phyloP scores from a whole-genome alignment of 2,888 invertebrate species.

The Xylophagus ater region DNA sequence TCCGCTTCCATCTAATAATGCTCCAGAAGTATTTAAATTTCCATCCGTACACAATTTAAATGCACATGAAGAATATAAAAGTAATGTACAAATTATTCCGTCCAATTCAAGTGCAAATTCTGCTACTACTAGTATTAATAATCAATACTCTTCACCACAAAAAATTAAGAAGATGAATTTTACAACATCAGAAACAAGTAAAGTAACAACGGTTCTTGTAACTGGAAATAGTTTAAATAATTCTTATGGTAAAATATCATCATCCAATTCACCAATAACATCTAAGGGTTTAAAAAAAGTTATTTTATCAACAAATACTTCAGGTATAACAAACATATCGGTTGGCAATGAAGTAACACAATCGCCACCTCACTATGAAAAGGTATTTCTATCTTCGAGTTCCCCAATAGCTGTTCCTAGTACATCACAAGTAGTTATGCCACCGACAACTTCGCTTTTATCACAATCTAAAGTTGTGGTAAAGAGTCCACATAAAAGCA shows the following conservation, averaged over 20 bases:
- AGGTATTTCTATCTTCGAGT: conserved; percentile 34
- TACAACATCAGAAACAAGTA: conserved; percentile 15
- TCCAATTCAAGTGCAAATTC: conserved; percentile 27
- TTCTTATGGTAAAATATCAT: conserved; percentile 18
- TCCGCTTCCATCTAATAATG: conserved; percentile 24
- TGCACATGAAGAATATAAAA: conserved; percentile 31
- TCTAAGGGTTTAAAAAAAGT: conserved; percentile 27
- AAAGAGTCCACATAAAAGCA: conserved; percentile 3
- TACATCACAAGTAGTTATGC: background rate
- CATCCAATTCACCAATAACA: conserved; percentile 15
- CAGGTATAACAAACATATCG: conserved; percentile 34
- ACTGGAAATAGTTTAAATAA: conserved; percentile 17
- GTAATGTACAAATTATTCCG: conserved; percentile 40
- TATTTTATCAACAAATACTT: conserved; percentile 33
- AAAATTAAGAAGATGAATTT: conserved; percentile 22
- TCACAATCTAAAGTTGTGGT: background rate
- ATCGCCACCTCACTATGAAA: conserved; percentile 29
- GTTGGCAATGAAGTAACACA: conserved; percentile 26
- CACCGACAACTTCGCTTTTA: background rate
- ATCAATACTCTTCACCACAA: conserved; percentile 31
- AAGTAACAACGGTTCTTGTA: conserved; percentile 34
- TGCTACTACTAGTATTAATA: conserved; percentile 12
- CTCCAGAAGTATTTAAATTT: conserved; percentile 33
- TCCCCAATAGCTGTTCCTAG: conserved; percentile 21
- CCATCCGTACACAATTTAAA: conserved; percentile 21